phyloP scores from a whole-genome alignment of 2,888 invertebrate species.

The Neocrepidodera transversa region DNA sequence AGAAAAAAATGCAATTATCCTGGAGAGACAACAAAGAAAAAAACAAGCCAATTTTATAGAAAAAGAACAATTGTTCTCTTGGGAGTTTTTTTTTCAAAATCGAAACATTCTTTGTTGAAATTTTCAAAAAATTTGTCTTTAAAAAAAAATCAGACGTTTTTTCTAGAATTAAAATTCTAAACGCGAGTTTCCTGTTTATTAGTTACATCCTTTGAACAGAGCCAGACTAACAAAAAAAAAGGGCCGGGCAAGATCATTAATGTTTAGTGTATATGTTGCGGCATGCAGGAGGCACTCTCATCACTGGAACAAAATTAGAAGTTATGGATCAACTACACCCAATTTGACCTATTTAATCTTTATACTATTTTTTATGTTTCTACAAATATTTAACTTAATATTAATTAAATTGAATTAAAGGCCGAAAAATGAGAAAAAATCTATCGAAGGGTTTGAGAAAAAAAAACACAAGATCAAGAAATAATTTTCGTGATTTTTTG shows the following conservation, averaged over 20 bases:
- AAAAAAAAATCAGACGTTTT: conserved; percentile 24
- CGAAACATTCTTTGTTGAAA: no score
- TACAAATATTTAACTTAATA: not conserved
- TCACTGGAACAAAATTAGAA: conserved; percentile 31
- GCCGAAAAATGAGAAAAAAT: no score
- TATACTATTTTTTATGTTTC: not conserved
- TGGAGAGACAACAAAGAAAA: no score
- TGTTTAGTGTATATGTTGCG: conserved; percentile 29
- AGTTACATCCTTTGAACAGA: conserved; percentile 33
- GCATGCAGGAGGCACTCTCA: conserved; percentile 26
- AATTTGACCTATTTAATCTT: not conserved
- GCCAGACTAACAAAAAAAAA: conserved; percentile 37
- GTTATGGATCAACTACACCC: conserved; percentile 16
- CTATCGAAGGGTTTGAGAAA: not conserved
- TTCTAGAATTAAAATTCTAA: conserved; percentile 26
- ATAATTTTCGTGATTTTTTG: not conserved
- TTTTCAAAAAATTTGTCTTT: no score
- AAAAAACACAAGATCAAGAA: not conserved
- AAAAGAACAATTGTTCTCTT: no score
- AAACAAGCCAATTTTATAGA: no score
- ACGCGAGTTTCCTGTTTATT: conserved; percentile 31
- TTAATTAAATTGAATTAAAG: no score
- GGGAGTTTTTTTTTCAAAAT: no score
- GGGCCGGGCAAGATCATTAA: conserved; percentile 32
- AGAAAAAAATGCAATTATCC: no score